These are phyloP conservation scores for Ispidina picta DNA, from an alignment of 2,797 vertebrate genomes.

Conservation along the genomic window DNA sequence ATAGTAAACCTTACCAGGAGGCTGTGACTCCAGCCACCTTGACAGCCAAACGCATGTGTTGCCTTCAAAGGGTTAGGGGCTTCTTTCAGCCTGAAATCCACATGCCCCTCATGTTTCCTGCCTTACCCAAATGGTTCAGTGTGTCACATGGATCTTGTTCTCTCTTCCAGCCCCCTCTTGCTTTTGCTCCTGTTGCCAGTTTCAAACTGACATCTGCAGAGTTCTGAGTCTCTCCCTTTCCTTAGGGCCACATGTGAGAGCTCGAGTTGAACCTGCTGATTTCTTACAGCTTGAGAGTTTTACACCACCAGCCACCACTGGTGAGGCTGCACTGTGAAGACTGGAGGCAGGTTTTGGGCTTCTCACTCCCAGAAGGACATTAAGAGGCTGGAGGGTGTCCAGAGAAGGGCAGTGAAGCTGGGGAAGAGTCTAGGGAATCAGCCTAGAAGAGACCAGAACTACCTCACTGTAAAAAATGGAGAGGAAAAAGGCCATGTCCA, in stretches of 20 bases:
- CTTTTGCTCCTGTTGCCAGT: background rate
- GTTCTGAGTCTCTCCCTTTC: background rate
- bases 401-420: background rate
- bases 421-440: background rate
- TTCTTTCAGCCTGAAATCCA: background rate
- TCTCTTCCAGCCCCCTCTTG: background rate
- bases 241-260: rapidly evolving
- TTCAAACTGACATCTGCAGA: background rate
- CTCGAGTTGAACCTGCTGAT: background rate
- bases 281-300: background rate
- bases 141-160: background rate
- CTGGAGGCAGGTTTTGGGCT: background rate
- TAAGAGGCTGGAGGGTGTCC: background rate
- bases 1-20: background rate
- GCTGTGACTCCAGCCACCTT: background rate
- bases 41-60: background rate
- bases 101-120: rapidly evolving
- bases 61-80: slow-evolving; percentile 12
- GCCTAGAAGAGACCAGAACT: background rate
- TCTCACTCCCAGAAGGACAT: background rate
- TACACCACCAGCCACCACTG: background rate
- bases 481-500: background rate
- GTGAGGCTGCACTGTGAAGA: background rate
- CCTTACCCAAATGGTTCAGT: background rate
- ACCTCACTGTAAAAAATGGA: background rate